phyloP scores from a whole-genome alignment of 1,140 invertebrate species.

The Lithobius niger region DNA sequence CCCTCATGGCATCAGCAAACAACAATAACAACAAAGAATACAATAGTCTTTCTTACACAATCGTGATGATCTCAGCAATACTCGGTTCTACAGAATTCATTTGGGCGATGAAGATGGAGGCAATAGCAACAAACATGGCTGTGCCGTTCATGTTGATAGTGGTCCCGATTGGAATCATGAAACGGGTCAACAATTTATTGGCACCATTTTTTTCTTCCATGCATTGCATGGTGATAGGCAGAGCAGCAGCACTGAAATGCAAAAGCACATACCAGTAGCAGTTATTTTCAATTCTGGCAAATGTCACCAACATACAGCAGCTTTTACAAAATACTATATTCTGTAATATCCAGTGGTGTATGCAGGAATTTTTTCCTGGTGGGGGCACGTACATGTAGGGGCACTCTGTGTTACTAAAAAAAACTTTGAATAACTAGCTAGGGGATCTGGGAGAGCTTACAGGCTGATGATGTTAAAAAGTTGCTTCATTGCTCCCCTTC shows the following conservation, averaged over 20 bases:
- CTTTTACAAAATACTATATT: no score
- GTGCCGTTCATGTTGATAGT: conserved; percentile 93
- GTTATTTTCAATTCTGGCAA: no score
- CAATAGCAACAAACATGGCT: conserved; percentile 74
- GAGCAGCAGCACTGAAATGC: conserved; percentile 67
- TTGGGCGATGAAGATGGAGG: conserved; percentile 83
- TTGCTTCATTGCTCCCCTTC: no score
- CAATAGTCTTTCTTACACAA: conserved; percentile 50
- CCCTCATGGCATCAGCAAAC: conserved; percentile 22
- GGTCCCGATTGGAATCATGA: conserved; percentile 78
- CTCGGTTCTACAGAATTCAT: conserved; percentile 67
- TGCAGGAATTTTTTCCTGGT: no score
- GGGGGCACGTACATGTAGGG: no score
- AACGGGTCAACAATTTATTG: conserved; percentile 77
- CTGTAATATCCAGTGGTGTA: no score
- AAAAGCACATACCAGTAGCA: no score
- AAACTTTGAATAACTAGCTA: no score
- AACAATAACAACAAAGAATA: conserved; percentile 25
- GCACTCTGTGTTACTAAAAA: no score
- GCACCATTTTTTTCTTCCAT: conserved; percentile 83
- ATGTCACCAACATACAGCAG: no score
- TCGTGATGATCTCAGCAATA: conserved; percentile 60
- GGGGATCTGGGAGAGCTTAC: no score
- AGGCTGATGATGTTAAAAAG: no score
- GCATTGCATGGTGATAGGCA: conserved; percentile 84